Conservation (phyloP, 2,888 invertebrate genomes). For the Poecilobothrus nobilitatus region DNA sequence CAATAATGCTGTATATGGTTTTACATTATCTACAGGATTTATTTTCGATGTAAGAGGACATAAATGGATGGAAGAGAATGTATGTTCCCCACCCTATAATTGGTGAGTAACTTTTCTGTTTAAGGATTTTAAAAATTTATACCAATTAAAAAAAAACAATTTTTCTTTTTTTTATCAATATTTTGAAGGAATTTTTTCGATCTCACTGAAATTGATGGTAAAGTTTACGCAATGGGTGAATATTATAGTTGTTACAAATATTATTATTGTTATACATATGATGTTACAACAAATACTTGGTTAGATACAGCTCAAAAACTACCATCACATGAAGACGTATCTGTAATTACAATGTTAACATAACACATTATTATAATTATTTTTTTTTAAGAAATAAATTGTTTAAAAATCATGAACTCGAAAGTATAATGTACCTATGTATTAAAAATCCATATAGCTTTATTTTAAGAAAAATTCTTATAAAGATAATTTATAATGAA, state of each 20-base stretch:
- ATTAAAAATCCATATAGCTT: too few species aligned
- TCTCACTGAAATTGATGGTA: slow-evolving; percentile 8
- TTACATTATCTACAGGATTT: slow-evolving; percentile 9
- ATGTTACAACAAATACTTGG: not conserved
- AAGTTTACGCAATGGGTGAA: slow-evolving; percentile 11
- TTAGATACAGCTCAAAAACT: not conserved
- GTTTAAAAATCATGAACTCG: too few species aligned
- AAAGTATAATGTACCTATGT: too few species aligned
- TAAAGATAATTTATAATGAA: too few species aligned
- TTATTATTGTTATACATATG: slow-evolving; percentile 11
- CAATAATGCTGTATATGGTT: slow-evolving; percentile 7
- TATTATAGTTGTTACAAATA: slow-evolving; percentile 10
- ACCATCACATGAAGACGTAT: slow-evolving; percentile 8
- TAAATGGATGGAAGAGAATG: not conserved
- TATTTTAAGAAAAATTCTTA: too few species aligned
- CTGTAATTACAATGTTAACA: slow-evolving; percentile 7
- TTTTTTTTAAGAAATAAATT: too few species aligned
- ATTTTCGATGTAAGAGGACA: slow-evolving; percentile 8
- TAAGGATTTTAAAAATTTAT: not conserved
- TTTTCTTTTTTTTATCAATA: not conserved
- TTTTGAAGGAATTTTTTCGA: slow-evolving; percentile 8
- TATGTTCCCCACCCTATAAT: slow-evolving; percentile 8
- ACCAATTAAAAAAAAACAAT: not conserved
- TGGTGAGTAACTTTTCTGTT: not conserved
- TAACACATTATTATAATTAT: not conserved